phyloP scores from a whole-genome alignment of 1,140 invertebrate species.

The Tetranychus cinnabarinus region DNA sequence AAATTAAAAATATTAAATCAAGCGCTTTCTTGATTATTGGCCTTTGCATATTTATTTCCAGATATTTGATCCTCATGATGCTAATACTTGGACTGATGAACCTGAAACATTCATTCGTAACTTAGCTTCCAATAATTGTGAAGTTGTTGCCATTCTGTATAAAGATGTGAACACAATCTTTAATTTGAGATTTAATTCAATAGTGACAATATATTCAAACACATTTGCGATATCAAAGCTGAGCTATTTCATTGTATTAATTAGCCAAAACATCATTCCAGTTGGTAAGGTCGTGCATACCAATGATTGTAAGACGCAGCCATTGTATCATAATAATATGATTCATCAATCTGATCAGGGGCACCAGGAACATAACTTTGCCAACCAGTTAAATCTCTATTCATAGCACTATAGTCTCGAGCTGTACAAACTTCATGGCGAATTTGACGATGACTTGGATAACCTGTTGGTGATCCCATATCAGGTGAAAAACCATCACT shows the following conservation, averaged over 20 bases:
- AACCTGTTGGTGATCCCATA: neutral
- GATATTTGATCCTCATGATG: conserved; percentile 85
- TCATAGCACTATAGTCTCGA: neutral
- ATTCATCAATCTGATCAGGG: neutral
- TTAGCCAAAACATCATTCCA: no score
- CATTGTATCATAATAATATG: neutral
- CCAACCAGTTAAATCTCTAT: neutral
- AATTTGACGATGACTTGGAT: neutral
- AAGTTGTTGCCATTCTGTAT: conserved; percentile 54
- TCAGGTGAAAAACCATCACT: conserved; percentile 1
- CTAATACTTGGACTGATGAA: conserved; percentile 67
- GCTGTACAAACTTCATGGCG: neutral
- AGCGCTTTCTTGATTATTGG: no score
- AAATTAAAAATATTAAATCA: no score
- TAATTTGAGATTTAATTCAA: no score
- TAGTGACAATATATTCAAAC: no score
- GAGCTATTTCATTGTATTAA: no score
- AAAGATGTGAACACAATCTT: no score
- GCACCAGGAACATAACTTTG: neutral
- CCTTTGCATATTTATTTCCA: neutral
- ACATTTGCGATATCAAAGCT: no score
- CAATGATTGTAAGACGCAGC: no score
- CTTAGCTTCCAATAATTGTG: conserved; percentile 37
- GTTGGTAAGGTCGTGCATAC: no score
- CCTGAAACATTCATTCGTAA: conserved; percentile 27